Base-by-base conservation (phyloP, 1,140 invertebrate genomes). In the Liolophura sinensis region DNA sequence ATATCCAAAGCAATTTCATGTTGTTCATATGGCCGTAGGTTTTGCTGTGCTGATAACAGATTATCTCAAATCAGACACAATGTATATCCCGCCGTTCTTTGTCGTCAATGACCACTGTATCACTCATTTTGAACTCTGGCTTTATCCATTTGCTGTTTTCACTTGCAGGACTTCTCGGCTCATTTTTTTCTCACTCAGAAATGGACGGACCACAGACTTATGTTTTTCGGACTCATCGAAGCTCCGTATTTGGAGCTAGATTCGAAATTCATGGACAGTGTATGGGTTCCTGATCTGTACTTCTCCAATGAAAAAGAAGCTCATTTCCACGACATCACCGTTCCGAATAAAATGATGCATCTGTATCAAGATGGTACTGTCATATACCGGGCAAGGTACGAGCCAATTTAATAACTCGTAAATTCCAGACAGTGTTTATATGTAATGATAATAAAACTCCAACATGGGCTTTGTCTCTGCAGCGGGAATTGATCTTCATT, bases 291-390 rank as follows among this genome's bases (percentile, higher is more conserved):
- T 1, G 77, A 79, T 62, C 67, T 76, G 22, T 78, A 76, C 62
- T 71, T 79, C 65, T 87, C 88, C 49, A 91, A 90, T 77, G 89
- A 89, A 46, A 91, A 91, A 80, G 85, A 88, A 67, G 89, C 78
- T 15, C 64, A 70, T 52, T 75, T 77, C 58, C 78, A 80, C 54
- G 56, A 65, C 20, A 73, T 82, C 16, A 82, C 80, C 3, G 88
- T 90, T 20, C 89, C 90, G 7, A 91, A 91, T 76, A 88, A 89
- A 27, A 78, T 91, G 49, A 87, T 91, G 67, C 78, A 89, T 64
- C 88, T 91, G 48, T 86, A 88, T 74, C 86, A 86, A 9, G 84
- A 88, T 66, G 89, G 90, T 7, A 80, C 65, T 12, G 64, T 84
- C 12, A 66, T 71, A 5, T 83, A 80, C 60, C 69, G 71, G 54